Base-by-base conservation (phyloP, 2,888 invertebrate genomes). In the Phragmatobia fuliginosa region DNA sequence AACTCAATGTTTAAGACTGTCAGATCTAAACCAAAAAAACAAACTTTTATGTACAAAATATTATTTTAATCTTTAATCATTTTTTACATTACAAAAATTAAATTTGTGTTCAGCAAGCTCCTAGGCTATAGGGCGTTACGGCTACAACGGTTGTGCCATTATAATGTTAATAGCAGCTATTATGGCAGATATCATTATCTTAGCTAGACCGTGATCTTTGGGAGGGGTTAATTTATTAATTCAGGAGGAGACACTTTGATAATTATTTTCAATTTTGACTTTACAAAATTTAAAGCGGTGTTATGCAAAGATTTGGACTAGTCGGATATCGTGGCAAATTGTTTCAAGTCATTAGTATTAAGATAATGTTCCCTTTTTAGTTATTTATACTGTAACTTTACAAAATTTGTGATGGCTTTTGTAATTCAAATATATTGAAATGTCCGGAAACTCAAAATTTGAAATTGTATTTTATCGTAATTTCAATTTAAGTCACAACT, bases 121-220 rank as follows among this genome's bases (percentile, higher is more conserved):
- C 18, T 64, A 52, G 73, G 67, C 78, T 78, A 72, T 74, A 70
- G 64, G 66, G 59, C 80, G 73, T 82, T 81, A 79, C 79, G 76
- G 76, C 81, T 84, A 80, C 81, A 79, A 81, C 83, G 77, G 83
- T 81, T 82, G 75, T 72, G 67, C 81, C 82, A 85, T 87, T 88
- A 88, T 88, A 84, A 86, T 88, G 89, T 83, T 89, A 89, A 89
- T 89, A 84, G 85, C 73, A 66, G 79, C 84, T 85, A 86, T 87
- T 85, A 88, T 86, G 80, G 82, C 83, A 83, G 85, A 85, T 87
- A 87, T 84, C 85, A 83, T 86, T 87, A 87, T 87, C 85, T 85
- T 71, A 71, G 79, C 74, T 74, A 70, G 75, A 80, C 78, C 77
- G 78, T 76, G 83, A 85, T 85, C 83, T 86, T 77, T 63, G 71